Conservation (phyloP, 2,888 invertebrate genomes). For the Nycteola revayana region DNA sequence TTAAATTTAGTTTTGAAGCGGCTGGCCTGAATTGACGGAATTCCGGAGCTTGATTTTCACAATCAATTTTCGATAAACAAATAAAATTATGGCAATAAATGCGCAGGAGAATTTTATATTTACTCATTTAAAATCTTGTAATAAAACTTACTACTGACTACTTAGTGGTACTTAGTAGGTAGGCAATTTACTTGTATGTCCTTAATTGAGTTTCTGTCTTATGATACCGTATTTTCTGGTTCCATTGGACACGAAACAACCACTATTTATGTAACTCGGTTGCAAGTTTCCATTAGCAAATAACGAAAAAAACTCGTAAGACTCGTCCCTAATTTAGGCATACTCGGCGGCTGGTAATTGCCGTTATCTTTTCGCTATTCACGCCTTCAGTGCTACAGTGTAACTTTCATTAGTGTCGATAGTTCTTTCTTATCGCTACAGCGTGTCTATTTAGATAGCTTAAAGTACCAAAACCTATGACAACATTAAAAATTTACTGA, state of each 20-base stretch:
- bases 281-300: slow-evolving; percentile 34
- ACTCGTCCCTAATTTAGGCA: slow-evolving; percentile 43
- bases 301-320: slow-evolving; percentile 34
- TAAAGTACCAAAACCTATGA: too few relatives aligned
- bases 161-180: slow-evolving; percentile 25
- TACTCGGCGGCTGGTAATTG: slow-evolving; percentile 44
- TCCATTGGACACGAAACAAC: slow-evolving; percentile 24
- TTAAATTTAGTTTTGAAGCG: too few relatives aligned
- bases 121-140: slow-evolving; percentile 42
- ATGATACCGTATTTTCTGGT: slow-evolving; percentile 21
- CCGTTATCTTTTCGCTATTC: slow-evolving; percentile 51
- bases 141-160: slow-evolving; percentile 40
- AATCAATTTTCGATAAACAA: too few relatives aligned
- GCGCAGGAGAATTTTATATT: slow-evolving; percentile 38
- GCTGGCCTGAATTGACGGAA: too few relatives aligned
- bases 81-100: slow-evolving; percentile 34
- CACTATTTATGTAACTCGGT: slow-evolving; percentile 22
- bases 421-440: slow-evolving; percentile 22
- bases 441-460: neutral
- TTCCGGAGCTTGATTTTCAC: too few relatives aligned
- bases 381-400: slow-evolving; percentile 33
- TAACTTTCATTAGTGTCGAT: slow-evolving; percentile 36
- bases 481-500: too few relatives aligned
- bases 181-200: slow-evolving; percentile 18
- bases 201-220: slow-evolving; percentile 28